Base-by-base conservation (phyloP, 2,113 vertebrate species). In the Tragelaphus scriptus region DNA sequence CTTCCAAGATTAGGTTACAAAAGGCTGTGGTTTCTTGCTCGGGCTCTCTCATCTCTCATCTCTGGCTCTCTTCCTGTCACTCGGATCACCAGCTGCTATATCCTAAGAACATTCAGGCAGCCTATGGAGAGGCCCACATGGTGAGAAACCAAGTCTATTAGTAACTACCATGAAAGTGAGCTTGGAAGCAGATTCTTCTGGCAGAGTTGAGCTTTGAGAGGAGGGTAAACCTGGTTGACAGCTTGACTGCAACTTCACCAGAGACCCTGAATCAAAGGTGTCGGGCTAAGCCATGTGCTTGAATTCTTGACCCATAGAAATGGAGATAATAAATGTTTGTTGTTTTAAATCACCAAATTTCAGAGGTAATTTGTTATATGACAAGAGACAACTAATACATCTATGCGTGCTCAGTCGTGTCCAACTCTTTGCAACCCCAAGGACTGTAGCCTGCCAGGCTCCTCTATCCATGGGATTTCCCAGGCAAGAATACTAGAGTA, bases 301-400 rank as follows among this genome's bases (percentile, higher is more conserved):
- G 32, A 56, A 32, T 91, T 93, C 61, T 71, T 89, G 58, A 94
- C 28, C 77, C 49, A 65, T 4, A 75, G 90, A 95, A 65, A 65
- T 11, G 65, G 28, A 56, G 58, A 32, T 86, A 58, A 86, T 77
- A 82, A 79, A 55, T 90, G 65, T 88, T 94, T 51, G 14, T 77
- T 96, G 53, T 87, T 81, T 95, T 77, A 94, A 92, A 26, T 28
- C 68, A 88, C 32, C 19, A 65, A n/a, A 36, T 88, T 95, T 93
- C 47, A 40, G 36, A 10, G 55, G 10, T 80, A 55, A 47, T 88
- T 63, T 96, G 51, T 89, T 82, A 23, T 82, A 32, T 9, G 51
- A 51, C 51, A 93, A 30, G 51, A 71, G 84, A 91, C 59, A 87
- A 32, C 21, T 65, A 75, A 91, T 56, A 51, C 9, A 51, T 17